Conservation (phyloP, 1,140 invertebrate genomes). For the Trialeurodes vaporariorum region DNA sequence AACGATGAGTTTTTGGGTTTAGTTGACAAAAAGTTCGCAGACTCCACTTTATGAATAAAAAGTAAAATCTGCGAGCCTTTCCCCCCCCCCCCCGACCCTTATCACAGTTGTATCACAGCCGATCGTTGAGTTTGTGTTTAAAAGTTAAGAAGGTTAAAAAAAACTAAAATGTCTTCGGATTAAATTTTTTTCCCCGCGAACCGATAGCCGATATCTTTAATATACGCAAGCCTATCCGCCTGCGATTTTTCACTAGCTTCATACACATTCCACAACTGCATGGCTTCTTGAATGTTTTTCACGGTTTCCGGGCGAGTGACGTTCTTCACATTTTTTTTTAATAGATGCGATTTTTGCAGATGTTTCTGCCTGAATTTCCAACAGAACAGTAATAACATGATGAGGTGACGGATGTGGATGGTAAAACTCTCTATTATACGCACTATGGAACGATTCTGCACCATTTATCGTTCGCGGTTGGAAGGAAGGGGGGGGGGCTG, state of each 20-base stretch:
- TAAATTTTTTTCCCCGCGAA: not conserved
- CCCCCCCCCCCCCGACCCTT: no score
- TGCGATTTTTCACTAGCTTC: not conserved
- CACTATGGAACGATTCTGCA: not conserved
- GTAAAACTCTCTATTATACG: not conserved
- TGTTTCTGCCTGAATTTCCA: not conserved
- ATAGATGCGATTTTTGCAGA: not conserved
- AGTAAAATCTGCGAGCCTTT: no score
- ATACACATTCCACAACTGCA: not conserved
- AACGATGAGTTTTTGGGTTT: no score
- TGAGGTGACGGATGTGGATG: not conserved
- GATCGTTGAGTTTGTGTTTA: no score
- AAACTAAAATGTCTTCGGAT: no score
- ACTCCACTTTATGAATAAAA: no score
- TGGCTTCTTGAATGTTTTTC: not conserved
- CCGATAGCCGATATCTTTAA: not conserved
- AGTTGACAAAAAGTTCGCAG: no score
- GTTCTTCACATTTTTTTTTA: not conserved
- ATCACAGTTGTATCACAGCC: no score
- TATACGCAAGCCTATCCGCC: not conserved
- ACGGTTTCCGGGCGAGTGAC: not conserved
- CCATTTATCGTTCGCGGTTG: not conserved
- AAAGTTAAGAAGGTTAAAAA: no score
- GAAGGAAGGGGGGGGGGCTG: not conserved
- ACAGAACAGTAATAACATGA: not conserved